Percentiles rank a stretch among this genome's conserved stretches.
These are phyloP conservation scores for Corbicula japonica DNA, from an alignment of 2,888 invertebrate species.

Conservation along the genomic window DNA sequence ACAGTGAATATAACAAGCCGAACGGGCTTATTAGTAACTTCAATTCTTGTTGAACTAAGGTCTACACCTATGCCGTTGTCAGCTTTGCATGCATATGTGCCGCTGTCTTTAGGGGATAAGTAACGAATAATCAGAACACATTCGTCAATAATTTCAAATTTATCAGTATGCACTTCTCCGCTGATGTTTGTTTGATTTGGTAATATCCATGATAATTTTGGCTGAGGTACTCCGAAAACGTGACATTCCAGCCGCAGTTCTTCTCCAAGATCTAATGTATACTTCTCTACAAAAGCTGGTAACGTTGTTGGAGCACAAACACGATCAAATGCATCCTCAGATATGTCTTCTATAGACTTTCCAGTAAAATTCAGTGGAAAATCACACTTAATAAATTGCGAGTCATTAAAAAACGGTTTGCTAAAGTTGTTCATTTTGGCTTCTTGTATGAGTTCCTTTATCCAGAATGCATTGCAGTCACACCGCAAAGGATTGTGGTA, in stretches of 20 bases:
- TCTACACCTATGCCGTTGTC: slow-evolving; percentile 83
- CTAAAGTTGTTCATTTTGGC: slow-evolving; percentile 44
- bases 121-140: slow-evolving; percentile 67
- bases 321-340: slow-evolving; percentile 56
- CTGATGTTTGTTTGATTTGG: slow-evolving; percentile 85
- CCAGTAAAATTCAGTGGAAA: slow-evolving; percentile 75
- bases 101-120: slow-evolving; percentile 82
- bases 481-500: slow-evolving; percentile 87
- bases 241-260: slow-evolving; percentile 86
- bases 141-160: slow-evolving; percentile 62
- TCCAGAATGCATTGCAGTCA: slow-evolving; percentile 87
- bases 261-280: slow-evolving; percentile 84
- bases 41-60: slow-evolving; percentile 80
- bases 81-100: slow-evolving; percentile 86
- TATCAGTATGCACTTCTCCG: slow-evolving; percentile 64
- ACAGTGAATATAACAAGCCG: slow-evolving; percentile 83
- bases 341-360: slow-evolving; percentile 49
- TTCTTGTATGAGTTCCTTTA: slow-evolving; percentile 67
- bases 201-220: slow-evolving; percentile 86
- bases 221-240: slow-evolving; percentile 86
- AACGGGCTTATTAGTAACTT: slow-evolving; percentile 85
- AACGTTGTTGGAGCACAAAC: slow-evolving; percentile 83
- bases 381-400: slow-evolving; percentile 84
- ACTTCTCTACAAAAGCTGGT: slow-evolving; percentile 78
- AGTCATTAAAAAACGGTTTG: slow-evolving; percentile 72